Conservation (phyloP, 1,140 invertebrate species). For the Platorchestia sp. region DNA sequence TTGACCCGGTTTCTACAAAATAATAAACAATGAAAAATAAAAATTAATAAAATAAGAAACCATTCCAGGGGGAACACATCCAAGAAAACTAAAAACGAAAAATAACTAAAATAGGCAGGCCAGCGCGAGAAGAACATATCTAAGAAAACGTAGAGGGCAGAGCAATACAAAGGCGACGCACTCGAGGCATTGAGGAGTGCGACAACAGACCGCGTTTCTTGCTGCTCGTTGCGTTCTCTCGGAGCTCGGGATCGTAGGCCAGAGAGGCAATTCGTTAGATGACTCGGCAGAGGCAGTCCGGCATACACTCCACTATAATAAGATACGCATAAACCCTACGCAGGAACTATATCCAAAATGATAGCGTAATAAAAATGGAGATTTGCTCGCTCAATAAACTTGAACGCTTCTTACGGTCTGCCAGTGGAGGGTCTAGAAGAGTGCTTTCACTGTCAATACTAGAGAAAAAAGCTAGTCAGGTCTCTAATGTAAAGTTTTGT, state of each 20-base stretch:
- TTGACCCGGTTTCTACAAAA: too few relatives aligned
- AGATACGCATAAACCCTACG: constrained; percentile 47
- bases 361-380: constrained; percentile 51
- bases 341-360: constrained; percentile 42
- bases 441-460: constrained; percentile 2
- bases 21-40: too few relatives aligned
- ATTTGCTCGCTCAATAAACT: constrained; percentile 50
- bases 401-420: constrained; percentile 33
- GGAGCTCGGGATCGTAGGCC: neutral
- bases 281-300: neutral
- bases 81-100: neutral
- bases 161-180: neutral
- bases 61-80: too few relatives aligned
- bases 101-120: neutral
- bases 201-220: constrained; percentile 8
- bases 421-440: neutral
- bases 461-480: neutral
- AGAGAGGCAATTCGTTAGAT: constrained; percentile 44
- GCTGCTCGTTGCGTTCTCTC: neutral
- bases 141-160: neutral
- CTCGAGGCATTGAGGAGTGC: neutral
- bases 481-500: neutral
- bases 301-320: constrained; percentile 26
- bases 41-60: too few relatives aligned
- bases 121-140: neutral